Base-by-base conservation (phyloP, 2,797 vertebrate species). In the Gymnothorax javanicus region DNA sequence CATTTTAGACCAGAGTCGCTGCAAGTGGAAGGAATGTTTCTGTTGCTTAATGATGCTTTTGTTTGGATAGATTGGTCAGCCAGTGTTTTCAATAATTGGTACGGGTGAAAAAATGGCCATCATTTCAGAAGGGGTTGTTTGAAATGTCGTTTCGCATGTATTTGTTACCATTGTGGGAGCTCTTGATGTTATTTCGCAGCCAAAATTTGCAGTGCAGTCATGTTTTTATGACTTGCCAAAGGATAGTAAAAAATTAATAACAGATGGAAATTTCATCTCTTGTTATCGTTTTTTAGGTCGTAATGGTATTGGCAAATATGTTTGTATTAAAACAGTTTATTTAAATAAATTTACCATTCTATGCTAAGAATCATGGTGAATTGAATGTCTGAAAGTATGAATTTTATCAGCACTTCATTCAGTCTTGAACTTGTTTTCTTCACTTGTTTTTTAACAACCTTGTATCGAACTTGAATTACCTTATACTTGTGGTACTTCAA, bases 401-500 rank as follows among this genome's bases (percentile, higher is more conserved):
- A 20, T 54, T 56, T 81, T 52, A 81, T 50, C 2, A 13, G 13
- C 17, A 12, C 33, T 20, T 5, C 71, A 15, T 25, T 6, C 17
- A 62, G 62, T 64, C 62, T 20, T 64, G 62, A 64, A 64, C 62
- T 20, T n/a, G 20, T 64, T 64, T 60, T 62, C 23, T 23, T 0
- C 5, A 4, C 58, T 15, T 43, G 3, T 43, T 7, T 50, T 77
- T 50, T 77, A 52, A 81, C 15, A 43, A 43, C 77, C 3, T 56
- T 6, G 1, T 81, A n/a, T 50, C 23, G 50, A 7, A n/a, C 77
- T 52, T 54, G 50, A 85, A 84, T 64, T 84, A 77, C 77, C 86
- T 83, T 87, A 86, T 85, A 81, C 87, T 57, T 89, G n/a, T 85
- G 69, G 89, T 89, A 86, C 86, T 84, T 20, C 83, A 90, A 91